phyloP scores from a whole-genome alignment of 2,797 vertebrate genomes.

The Gastrophryne carolinensis region DNA sequence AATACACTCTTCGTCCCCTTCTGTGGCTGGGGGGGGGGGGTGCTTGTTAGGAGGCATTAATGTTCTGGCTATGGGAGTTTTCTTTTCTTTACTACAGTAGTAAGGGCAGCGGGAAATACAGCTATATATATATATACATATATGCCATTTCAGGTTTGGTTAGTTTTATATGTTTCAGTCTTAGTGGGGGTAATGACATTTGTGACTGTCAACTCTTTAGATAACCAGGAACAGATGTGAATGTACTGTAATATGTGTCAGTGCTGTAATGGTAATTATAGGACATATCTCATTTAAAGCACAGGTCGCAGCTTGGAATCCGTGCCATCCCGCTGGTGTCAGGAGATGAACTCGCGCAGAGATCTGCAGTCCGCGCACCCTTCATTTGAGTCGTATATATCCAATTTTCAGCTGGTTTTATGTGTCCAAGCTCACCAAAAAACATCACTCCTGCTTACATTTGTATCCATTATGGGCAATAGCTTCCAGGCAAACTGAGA shows the following conservation, averaged over 20 bases:
- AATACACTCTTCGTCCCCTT: too few species aligned
- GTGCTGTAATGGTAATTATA: not conserved
- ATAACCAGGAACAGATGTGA: too few species aligned
- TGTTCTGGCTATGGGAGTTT: too few species aligned
- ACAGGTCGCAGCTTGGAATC: not conserved
- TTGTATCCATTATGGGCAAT: slow-evolving; percentile 20
- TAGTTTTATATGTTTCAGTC: too few species aligned
- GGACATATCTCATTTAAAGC: not conserved
- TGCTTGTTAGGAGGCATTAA: too few species aligned
- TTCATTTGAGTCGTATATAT: slow-evolving; percentile 11
- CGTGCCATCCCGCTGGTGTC: slow-evolving; percentile 1
- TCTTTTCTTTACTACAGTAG: too few species aligned
- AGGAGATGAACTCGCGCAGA: not conserved
- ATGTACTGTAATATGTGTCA: not conserved
- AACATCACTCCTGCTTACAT: slow-evolving; percentile 14
- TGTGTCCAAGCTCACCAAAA: not conserved
- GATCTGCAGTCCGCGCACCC: not conserved
- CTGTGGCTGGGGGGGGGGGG: too few species aligned
- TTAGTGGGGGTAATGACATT: too few species aligned
- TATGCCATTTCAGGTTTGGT: too few species aligned
- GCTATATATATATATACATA: too few species aligned
- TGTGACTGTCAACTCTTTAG: too few species aligned
- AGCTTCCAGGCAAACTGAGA: slow-evolving; percentile 33
- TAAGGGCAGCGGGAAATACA: too few species aligned
- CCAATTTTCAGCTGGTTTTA: slow-evolving; percentile 20